Conservation (phyloP, 2,888 invertebrate genomes). For the Eristalinus aeneus region DNA sequence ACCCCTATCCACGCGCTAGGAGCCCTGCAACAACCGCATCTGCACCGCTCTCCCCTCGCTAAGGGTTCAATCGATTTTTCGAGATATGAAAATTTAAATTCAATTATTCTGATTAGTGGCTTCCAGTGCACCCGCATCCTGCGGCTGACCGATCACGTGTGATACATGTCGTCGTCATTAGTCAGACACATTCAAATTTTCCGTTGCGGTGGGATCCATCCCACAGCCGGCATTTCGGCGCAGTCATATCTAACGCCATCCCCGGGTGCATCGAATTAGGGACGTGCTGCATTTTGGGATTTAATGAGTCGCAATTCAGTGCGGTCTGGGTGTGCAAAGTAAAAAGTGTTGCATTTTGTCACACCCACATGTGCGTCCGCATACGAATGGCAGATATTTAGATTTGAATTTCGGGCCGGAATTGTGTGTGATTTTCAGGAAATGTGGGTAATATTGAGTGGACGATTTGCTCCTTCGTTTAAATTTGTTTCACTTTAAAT, state of each 20-base stretch:
- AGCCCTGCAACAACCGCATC: constrained; percentile 5
- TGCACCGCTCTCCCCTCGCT: constrained; percentile 7
- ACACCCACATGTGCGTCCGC: constrained; percentile 53
- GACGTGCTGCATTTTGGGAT: constrained; percentile 43
- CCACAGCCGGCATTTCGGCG: background rate
- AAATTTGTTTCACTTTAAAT: background rate
- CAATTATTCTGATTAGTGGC: constrained; percentile 71
- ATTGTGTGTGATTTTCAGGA: background rate
- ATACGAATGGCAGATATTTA: background rate
- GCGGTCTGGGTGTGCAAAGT: constrained; percentile 36
- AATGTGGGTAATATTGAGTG: background rate
- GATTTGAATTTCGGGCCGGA: background rate
- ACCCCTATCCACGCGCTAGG: constrained; percentile 26
- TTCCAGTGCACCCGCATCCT: constrained; percentile 69
- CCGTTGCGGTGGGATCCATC: background rate
- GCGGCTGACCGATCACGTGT: constrained; percentile 70
- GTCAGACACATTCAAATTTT: constrained; percentile 56
- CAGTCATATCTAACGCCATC: constrained; percentile 1
- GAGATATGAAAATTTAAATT: constrained; percentile 63
- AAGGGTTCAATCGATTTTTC: constrained; percentile 36
- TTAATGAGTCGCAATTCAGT: constrained; percentile 66
- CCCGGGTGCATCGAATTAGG: constrained; percentile 54
- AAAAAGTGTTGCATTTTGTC: constrained; percentile 49
- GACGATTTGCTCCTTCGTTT: constrained; percentile 7
- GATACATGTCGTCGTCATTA: constrained; percentile 68